Evolutionary conservation across 2,797 vertebrate species (phyloP).

Genomic region (Stomatorhinus walkeri): DNA sequence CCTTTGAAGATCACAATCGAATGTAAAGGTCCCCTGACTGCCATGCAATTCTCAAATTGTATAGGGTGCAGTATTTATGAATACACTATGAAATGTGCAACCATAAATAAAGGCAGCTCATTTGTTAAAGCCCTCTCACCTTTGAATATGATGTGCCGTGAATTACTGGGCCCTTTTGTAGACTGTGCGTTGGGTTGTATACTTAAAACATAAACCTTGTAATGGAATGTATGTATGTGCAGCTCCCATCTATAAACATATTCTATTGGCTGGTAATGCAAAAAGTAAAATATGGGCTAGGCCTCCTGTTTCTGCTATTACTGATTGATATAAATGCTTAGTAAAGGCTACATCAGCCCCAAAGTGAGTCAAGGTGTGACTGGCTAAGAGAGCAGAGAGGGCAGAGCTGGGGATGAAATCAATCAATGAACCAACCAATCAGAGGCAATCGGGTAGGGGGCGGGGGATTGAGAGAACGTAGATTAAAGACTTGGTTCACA

Average conservation of each 20-base stretch:
- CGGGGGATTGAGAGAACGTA: neutral
- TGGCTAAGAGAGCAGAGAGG: neutral
- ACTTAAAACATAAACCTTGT: neutral
- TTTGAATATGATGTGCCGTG: neutral
- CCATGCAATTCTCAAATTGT: constrained; percentile 12
- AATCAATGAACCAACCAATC: neutral
- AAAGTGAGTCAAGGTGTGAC: neutral
- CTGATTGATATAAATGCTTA: neutral
- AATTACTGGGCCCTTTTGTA: neutral
- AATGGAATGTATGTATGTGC: neutral
- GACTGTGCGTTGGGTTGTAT: neutral
- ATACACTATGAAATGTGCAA: constrained; percentile 5
- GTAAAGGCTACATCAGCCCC: neutral
- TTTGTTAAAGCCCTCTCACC: constrained; percentile 4
- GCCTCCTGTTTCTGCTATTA: neutral
- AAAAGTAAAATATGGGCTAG: neutral
- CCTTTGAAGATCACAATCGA: neutral
- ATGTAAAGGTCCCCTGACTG: neutral
- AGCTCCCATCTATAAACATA: neutral
- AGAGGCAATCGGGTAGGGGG: neutral
- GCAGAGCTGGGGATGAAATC: neutral
- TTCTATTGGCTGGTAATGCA: neutral
- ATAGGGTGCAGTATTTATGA: constrained; percentile 17
- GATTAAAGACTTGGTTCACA: neutral
- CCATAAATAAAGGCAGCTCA: neutral